Base-by-base conservation (phyloP, 2,888 invertebrate species). In the Habroteleia sp. region DNA sequence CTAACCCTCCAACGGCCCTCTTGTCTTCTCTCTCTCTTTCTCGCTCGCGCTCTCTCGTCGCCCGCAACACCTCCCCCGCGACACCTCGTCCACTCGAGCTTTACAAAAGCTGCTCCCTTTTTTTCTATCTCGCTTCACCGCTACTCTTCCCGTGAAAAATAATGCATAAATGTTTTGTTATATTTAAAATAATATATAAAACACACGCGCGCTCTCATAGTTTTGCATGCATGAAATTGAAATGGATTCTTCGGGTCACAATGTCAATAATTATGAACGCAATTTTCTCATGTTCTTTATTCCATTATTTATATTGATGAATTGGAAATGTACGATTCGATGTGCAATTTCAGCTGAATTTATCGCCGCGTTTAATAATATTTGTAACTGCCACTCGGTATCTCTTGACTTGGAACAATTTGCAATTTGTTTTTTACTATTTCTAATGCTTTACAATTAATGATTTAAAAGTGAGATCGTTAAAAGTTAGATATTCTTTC, bases 1-100 rank as follows among this genome's bases (percentile, higher is more conserved):
- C 86, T 84, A 86, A 85, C 87, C 84, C 87, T 84, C 85, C 83
- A 25, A 13, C 80, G 80, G 79, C 80, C 74, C 75, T 62, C 71
- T 73, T 25, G 44, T 29, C 7, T 20, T 20, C 13, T 37, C 27
- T 62, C 60, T 60, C 41, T 54, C 48, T 62, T 71, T 27, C 76
- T 52, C 71, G 44, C 58, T 65, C 44, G 54, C 46, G 8, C 23
- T 31, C 37, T 48, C 46, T 37, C 8, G 8, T 58, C n/a, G 56
- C 39, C 33, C 48, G 33, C 33, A 33, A 50, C 33, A 33, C 52
- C 44, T 17, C 33, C 48, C 20, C 46, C 33, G 35, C 52, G 3
- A 17, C 41, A 5, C 41, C 33, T 33, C 58, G 62, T 39, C 46
- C 62, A 62, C 71, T 54, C 46, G 62, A 63, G 56, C 71, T 56